Base-by-base conservation (phyloP, 2,888 invertebrate species). In the Diploptera punctata region DNA sequence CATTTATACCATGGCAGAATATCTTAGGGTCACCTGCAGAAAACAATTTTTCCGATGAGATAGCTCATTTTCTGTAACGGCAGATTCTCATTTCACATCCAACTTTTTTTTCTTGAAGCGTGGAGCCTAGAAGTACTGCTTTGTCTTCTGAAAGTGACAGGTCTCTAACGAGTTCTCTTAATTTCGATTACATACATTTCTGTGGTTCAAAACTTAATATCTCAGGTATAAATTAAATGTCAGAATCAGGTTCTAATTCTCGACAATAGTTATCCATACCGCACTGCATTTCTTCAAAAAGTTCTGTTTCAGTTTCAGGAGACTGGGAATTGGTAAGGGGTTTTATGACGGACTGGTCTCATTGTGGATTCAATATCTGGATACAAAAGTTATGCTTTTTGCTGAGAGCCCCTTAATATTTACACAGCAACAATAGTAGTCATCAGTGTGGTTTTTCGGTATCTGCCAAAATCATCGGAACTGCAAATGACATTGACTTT, bases 371-470 rank as follows among this genome's bases (percentile, higher is more conserved):
- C 49, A 49, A 7, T 13, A n/a, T 49, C n/a, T 13, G n/a, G 49
- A 49, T 49, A 49, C n/a, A 49, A 7, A 49, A n/a, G 4, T 49
- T 49, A 16, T 38, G 7, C 16, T 7, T 38, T 38, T 38, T 38
- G 57, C 13, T 33, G 10, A 29, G 1, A 29, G 62, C 62, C 5
- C 62, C 2, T 52, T 65, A 19, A 54, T 61, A 4, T 49, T 33
- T 29, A 33, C 24, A 75, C 60, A 19, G 29, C 57, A 33, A 57
- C 43, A 16, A 24, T 19, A 69, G 26, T 67, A 13, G 38, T n/a
- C n/a, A n/a, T n/a, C n/a, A n/a, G n/a, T n/a, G n/a, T n/a, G n/a
- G n/a, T n/a, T n/a, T n/a, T n/a, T n/a, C n/a, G n/a, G n/a, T n/a
- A n/a, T n/a, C n/a, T n/a, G n/a, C n/a, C n/a, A n/a, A n/a, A n/a